Evolutionary conservation across 2,113 vertebrate species (phyloP).

Genomic region (Carollia perspicillata): DNA sequence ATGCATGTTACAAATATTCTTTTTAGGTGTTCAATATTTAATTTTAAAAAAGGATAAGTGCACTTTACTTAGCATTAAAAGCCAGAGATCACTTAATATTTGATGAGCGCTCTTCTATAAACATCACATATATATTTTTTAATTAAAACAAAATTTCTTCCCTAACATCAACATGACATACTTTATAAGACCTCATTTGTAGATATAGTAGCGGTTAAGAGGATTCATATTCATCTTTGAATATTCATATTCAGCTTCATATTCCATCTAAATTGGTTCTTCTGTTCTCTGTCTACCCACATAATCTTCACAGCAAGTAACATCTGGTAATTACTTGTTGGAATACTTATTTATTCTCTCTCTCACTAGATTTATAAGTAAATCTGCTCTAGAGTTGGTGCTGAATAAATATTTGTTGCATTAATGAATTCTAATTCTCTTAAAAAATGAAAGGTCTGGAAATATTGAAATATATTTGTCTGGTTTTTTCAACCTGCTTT

Average conservation of each 20-base stretch:
- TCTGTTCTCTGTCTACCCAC: not conserved
- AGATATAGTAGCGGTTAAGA: not conserved
- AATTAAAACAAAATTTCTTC: not conserved
- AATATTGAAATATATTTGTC: not conserved
- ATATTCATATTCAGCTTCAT: not conserved
- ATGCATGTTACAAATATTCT: not conserved
- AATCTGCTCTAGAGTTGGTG: not conserved
- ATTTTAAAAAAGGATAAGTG: not conserved
- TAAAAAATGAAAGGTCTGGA: constrained; percentile 24
- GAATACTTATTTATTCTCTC: not conserved
- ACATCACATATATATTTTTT: not conserved
- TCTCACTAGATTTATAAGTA: not conserved
- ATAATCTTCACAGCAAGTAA: not conserved
- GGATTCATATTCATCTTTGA: not conserved
- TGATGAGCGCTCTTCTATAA: not conserved
- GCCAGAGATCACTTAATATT: not conserved
- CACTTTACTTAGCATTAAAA: constrained; percentile 18
- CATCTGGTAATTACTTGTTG: constrained; percentile 4
- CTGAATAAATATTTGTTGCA: constrained; percentile 26
- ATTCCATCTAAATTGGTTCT: not conserved
- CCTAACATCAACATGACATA: not conserved
- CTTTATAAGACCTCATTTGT: not conserved
- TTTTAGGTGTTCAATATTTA: constrained; percentile 28
- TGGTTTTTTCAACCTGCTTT: not conserved
- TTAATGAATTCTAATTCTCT: not conserved